phyloP scores from a whole-genome alignment of 2,888 invertebrate species.

The Auanema sp. region DNA sequence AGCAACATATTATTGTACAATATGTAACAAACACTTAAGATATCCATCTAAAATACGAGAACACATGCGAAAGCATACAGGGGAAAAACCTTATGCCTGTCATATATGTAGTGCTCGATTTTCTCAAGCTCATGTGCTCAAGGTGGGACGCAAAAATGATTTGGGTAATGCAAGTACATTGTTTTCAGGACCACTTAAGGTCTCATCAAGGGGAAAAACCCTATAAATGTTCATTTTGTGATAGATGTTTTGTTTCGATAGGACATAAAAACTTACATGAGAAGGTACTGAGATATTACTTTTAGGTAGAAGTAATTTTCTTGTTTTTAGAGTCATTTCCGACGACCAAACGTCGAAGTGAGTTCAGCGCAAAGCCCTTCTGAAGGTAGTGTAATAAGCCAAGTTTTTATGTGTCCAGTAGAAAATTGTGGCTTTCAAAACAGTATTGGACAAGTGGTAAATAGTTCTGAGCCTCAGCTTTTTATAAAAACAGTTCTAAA shows the following conservation, averaged over 20 bases:
- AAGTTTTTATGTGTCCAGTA: conserved; percentile 9
- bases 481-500: neutral
- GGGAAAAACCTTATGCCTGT: conserved; percentile 35
- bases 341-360: neutral
- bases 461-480: neutral
- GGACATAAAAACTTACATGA: conserved; percentile 30
- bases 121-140: conserved; percentile 44
- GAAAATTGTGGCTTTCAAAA: conserved; percentile 29
- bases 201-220: conserved; percentile 39
- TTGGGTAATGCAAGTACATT: no score
- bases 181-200: conserved; percentile 31
- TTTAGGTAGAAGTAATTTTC: neutral
- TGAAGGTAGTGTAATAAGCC: neutral
- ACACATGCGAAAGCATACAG: conserved; percentile 46
- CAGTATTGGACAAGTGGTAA: conserved; percentile 17
- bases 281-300: conserved; percentile 16
- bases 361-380: neutral
- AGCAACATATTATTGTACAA: conserved; percentile 25
- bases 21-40: conserved; percentile 42
- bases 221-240: conserved; percentile 46
- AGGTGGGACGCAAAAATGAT: conserved; percentile 16
- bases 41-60: conserved; percentile 49
- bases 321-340: neutral
- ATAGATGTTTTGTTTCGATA: conserved; percentile 22
- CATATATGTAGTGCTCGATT: conserved; percentile 35